Conservation (phyloP, 2,888 invertebrate genomes). For the Rhaphigaster nebulosa region DNA sequence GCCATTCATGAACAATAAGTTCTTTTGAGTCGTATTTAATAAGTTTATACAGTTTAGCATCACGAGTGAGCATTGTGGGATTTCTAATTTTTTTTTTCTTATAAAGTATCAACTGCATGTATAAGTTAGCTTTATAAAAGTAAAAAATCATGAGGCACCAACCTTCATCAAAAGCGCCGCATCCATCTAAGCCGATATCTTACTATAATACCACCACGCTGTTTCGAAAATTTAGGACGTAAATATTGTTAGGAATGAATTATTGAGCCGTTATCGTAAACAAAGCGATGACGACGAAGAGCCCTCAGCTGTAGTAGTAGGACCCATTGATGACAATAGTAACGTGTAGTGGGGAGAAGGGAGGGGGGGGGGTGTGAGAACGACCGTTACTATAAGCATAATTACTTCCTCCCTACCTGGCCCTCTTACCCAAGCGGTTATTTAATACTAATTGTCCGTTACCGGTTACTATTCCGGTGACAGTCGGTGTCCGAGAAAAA, state of each 20-base stretch:
- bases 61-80: no score
- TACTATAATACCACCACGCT: not conserved
- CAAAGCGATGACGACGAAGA: not conserved
- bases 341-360: not conserved
- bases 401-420: constrained; percentile 43
- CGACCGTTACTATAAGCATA: constrained; percentile 37
- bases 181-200: not conserved
- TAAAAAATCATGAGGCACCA: no score
- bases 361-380: constrained; percentile 19
- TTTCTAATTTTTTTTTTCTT: no score
- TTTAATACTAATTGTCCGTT: constrained; percentile 31
- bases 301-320: not conserved
- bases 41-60: no score
- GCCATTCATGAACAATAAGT: no score
- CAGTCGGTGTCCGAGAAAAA: not conserved
- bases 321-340: constrained; percentile 15
- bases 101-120: no score
- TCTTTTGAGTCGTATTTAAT: no score
- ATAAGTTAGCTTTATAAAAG: no score
- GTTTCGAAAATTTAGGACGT: not conserved
- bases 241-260: not conserved
- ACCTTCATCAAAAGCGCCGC: not conserved
- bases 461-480: constrained; percentile 36
- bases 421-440: constrained; percentile 17
- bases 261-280: not conserved